Evolutionary conservation across 2,888 invertebrate species (phyloP).

Genomic region (Thera obeliscata): DNA sequence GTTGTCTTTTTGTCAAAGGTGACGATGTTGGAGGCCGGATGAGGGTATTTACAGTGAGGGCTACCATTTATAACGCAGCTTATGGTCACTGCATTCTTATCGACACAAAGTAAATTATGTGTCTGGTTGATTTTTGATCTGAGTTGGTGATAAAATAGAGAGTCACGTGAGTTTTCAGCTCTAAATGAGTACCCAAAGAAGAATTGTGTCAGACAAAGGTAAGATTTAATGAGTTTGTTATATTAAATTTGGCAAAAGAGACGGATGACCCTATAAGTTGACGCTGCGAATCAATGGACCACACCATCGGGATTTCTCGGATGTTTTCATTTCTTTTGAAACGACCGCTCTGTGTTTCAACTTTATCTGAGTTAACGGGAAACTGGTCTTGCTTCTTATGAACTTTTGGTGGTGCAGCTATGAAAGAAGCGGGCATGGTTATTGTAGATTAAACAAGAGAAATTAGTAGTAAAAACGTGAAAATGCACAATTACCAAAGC

Average conservation of each 20-base stretch:
- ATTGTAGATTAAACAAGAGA: not conserved
- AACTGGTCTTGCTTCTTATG: constrained; percentile 60
- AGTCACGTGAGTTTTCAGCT: too few species aligned
- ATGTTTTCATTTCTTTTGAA: constrained; percentile 66
- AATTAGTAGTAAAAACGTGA: too few species aligned
- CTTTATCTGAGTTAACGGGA: constrained; percentile 66
- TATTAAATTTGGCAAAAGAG: not conserved
- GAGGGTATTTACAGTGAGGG: constrained; percentile 28
- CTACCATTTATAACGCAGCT: constrained; percentile 1
- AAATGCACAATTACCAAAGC: too few species aligned
- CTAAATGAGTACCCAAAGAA: too few species aligned
- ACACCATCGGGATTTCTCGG: constrained; percentile 59
- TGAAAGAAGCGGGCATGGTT: constrained; percentile 36
- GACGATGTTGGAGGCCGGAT: constrained; percentile 40
- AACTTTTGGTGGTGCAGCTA: constrained; percentile 47
- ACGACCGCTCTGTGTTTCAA: constrained; percentile 62
- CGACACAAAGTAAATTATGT: not conserved
- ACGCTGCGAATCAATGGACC: constrained; percentile 52
- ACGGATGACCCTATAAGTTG: constrained; percentile 16
- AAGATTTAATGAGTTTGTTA: not conserved
- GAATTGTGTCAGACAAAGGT: not conserved
- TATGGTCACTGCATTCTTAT: not conserved
- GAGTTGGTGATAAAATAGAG: too few species aligned
- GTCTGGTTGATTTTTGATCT: too few species aligned
- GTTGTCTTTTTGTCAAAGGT: constrained; percentile 57